These are phyloP conservation scores for Epizoanthus stellaris DNA, from an alignment of 92 coral and sea anemone genomes.

Conservation along the genomic window DNA sequence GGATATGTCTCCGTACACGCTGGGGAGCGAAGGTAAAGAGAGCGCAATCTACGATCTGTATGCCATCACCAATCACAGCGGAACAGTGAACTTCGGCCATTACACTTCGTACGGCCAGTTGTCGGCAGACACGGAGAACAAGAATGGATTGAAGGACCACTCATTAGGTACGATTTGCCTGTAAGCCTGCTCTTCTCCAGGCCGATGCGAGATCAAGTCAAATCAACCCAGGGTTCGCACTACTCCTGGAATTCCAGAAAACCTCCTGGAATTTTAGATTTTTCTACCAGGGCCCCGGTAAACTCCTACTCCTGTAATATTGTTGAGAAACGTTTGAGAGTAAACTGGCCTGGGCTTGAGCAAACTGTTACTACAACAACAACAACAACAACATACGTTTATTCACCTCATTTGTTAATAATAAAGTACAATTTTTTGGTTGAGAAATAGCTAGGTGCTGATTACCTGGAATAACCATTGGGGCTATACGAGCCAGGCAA, in stretches of 20 bases:
- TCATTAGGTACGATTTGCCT: slow-evolving; percentile 54
- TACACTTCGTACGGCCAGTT: slow-evolving; percentile 85
- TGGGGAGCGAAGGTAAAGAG: slow-evolving; percentile 55
- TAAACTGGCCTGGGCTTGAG: too few species aligned
- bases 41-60: slow-evolving; percentile 84
- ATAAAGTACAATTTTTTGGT: too few species aligned
- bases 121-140: slow-evolving; percentile 43
- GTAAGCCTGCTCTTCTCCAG: background rate
- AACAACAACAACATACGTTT: too few species aligned
- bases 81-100: slow-evolving; percentile 93
- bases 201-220: background rate
- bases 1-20: slow-evolving; percentile 89
- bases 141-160: slow-evolving; percentile 39
- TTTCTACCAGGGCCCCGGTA: too few species aligned
- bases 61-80: slow-evolving; percentile 93
- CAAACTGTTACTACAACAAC: too few species aligned
- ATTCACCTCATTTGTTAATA: too few species aligned
- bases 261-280: background rate
- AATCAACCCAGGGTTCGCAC: background rate
- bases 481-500: too few species aligned
- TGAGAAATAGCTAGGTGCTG: too few species aligned
- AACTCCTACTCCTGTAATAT: too few species aligned
- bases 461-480: too few species aligned
- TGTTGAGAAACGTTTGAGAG: too few species aligned
- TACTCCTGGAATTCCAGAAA: background rate